A percentile compares a stretch with the other conserved stretches of the same genome.
phyloP scores from a whole-genome alignment of 2,113 vertebrate genomes.

The Tauraco erythrolophus region DNA sequence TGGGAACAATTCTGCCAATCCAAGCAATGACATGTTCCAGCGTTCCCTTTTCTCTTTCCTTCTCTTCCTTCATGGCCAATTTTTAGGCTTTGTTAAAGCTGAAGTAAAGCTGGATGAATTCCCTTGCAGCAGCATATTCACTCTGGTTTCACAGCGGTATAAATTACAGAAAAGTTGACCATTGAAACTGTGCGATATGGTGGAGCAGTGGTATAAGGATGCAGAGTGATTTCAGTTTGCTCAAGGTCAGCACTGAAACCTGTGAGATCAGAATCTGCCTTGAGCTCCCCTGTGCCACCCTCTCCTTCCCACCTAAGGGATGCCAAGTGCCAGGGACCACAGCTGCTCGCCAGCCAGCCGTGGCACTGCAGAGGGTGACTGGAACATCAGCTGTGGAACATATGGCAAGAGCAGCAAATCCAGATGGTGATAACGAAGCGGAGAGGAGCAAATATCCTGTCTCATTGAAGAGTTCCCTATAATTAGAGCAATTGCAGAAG shows the following conservation, averaged over 20 bases:
- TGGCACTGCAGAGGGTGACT: neutral
- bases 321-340: neutral
- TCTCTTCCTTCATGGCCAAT: neutral
- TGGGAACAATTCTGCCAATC: neutral
- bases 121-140: neutral
- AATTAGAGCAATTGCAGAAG: neutral
- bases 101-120: neutral
- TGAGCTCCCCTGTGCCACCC: neutral
- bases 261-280: neutral
- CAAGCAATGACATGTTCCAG: neutral
- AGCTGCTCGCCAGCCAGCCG: fast-evolving
- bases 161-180: neutral
- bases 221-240: neutral
- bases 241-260: neutral
- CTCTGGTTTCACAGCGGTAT: neutral
- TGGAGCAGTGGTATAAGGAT: neutral
- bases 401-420: neutral
- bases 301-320: neutral
- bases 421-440: neutral
- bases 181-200: neutral
- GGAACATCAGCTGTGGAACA: neutral
- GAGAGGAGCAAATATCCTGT: neutral
- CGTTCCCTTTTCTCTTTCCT: neutral
- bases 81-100: neutral
- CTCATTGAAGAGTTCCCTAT: neutral